A percentile compares a stretch with the other conserved stretches of the same genome.
phyloP scores from a whole-genome alignment of 1,140 invertebrate genomes.

The Leptopilina clavipes region DNA sequence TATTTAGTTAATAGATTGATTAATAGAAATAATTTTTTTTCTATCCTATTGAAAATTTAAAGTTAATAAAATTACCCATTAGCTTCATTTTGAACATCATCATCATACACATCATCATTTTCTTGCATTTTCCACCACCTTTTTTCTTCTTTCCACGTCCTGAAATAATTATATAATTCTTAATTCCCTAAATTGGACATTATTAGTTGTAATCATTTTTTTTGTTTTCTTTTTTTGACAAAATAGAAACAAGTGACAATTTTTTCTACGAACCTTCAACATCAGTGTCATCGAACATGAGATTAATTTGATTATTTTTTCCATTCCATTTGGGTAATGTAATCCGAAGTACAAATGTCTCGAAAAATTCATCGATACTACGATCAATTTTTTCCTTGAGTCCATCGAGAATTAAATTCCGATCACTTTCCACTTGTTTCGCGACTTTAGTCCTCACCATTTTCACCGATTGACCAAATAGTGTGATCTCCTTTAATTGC shows the following conservation, averaged over 20 bases:
- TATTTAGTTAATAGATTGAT: too few relatives aligned
- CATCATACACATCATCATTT: conserved; percentile 80
- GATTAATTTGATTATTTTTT: conserved; percentile 66
- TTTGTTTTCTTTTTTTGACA: too few relatives aligned
- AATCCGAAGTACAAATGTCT: conserved; percentile 74
- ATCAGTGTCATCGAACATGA: conserved; percentile 65
- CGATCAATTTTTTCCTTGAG: conserved; percentile 72
- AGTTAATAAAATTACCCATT: conserved; percentile 72
- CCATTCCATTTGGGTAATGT: conserved; percentile 65
- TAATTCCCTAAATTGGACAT: too few relatives aligned
- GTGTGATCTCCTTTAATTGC: conserved; percentile 72
- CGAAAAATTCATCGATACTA: conserved; percentile 76
- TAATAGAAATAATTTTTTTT: too few relatives aligned
- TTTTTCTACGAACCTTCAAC: conserved; percentile 61
- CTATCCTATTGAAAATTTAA: too few relatives aligned
- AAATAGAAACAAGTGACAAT: too few relatives aligned
- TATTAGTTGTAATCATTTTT: too few relatives aligned
- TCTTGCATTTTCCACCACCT: conserved; percentile 76
- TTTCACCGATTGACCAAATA: conserved; percentile 75
- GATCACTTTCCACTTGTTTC: conserved; percentile 41
- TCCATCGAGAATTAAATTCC: conserved; percentile 55
- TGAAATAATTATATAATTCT: conserved; percentile 48
- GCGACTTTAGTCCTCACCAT: conserved; percentile 69
- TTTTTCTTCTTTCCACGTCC: conserved; percentile 68
- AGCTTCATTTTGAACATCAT: conserved; percentile 78